phyloP scores from a whole-genome alignment of 2,113 vertebrate genomes.

The Brienomyrus brachyistius region DNA sequence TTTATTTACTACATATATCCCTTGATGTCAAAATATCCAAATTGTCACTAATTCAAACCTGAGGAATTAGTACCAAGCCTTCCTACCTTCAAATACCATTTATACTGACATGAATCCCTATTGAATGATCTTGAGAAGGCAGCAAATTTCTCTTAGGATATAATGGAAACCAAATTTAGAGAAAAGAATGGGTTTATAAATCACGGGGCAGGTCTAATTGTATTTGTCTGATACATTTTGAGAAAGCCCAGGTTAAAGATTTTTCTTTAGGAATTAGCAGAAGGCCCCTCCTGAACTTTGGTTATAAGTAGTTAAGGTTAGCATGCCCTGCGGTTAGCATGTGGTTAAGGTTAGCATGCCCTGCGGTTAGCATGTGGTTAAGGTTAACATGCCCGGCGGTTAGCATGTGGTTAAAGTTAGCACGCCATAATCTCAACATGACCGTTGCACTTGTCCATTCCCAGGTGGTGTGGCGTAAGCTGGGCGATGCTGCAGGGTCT shows the following conservation, averaged over 20 bases:
- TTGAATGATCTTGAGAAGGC: neutral
- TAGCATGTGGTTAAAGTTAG: neutral
- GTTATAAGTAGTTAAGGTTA: neutral
- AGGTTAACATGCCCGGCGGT: neutral
- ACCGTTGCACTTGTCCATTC: slow-evolving; percentile 55
- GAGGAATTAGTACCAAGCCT: neutral
- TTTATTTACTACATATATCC: neutral
- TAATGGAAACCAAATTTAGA: neutral
- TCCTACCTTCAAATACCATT: neutral
- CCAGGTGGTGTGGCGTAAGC: slow-evolving; percentile 96
- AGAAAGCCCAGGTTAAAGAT: neutral
- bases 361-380: neutral
- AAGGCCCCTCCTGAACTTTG: neutral
- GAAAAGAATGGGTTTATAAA: neutral
- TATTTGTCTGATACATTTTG: neutral
- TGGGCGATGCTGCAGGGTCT: slow-evolving; percentile 89
- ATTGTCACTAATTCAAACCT: neutral
- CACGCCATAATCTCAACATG: slow-evolving; percentile 48
- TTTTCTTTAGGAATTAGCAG: neutral
- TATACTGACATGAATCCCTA: neutral
- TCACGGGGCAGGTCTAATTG: neutral
- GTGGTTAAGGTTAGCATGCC: too few species aligned
- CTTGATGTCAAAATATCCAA: neutral
- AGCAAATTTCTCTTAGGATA: neutral
- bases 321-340: neutral